Conservation (phyloP, 2,888 invertebrate genomes). For the Cosmorhoe ocellata region DNA sequence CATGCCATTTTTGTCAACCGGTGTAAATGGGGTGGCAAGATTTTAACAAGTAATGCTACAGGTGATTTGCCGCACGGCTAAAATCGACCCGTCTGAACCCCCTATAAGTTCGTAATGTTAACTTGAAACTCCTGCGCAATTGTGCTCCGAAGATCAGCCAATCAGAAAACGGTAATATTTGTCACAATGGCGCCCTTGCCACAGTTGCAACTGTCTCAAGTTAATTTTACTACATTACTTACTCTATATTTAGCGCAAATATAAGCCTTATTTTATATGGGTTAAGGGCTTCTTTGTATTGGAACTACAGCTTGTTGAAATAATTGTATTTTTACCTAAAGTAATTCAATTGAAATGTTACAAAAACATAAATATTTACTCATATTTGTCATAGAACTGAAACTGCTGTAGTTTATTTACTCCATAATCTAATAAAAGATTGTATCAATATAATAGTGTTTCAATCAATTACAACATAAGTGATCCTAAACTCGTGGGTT, state of each 20-base stretch:
- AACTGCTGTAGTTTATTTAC: constrained; percentile 25
- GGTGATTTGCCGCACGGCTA: too few species aligned
- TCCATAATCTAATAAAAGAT: constrained; percentile 30
- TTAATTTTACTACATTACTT: constrained; percentile 6
- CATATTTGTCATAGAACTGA: background rate
- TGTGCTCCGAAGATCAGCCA: background rate
- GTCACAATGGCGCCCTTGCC: background rate
- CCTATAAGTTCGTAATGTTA: background rate
- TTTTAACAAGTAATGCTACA: too few species aligned
- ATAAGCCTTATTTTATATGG: constrained; percentile 21
- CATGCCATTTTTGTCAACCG: too few species aligned
- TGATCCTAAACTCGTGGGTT: too few species aligned
- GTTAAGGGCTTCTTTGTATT: constrained; percentile 15
- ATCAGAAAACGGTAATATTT: background rate
- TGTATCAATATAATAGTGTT: constrained; percentile 21
- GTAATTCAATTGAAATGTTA: constrained; percentile 1
- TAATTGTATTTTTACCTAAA: background rate
- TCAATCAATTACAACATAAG: background rate
- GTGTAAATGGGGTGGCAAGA: too few species aligned
- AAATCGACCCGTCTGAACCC: too few species aligned
- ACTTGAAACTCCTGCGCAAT: constrained; percentile 1
- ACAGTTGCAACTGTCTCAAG: constrained; percentile 3
- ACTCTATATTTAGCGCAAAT: constrained; percentile 15
- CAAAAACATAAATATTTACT: background rate
- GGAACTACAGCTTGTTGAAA: background rate